These are phyloP conservation scores for Pantherophis alleghaniensis DNA, from an alignment of 2,797 vertebrate species.

Conservation along the genomic window DNA sequence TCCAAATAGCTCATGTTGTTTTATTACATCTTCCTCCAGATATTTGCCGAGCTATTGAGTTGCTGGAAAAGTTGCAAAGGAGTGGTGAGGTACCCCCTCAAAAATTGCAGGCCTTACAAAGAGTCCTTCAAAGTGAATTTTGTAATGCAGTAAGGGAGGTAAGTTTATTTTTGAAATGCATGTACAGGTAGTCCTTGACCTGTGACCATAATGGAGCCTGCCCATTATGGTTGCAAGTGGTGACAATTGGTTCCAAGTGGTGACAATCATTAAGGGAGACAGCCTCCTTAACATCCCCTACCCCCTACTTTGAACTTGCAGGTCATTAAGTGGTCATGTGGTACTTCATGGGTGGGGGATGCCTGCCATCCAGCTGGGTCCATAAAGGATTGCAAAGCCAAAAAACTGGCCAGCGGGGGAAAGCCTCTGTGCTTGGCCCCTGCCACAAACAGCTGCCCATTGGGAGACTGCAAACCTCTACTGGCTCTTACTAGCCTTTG, in stretches of 20 bases:
- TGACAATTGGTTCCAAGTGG: background rate
- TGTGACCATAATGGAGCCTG: background rate
- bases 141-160: conserved; percentile 98
- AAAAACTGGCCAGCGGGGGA: background rate
- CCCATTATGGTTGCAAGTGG: background rate
- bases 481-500: background rate
- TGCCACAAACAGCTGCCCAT: background rate
- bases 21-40: conserved; percentile 73
- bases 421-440: background rate
- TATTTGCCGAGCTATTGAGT: conserved; percentile 95
- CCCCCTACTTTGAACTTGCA: background rate
- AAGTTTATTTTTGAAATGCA: conserved; percentile 48
- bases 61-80: conserved; percentile 94
- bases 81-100: conserved; percentile 97
- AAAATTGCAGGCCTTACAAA: conserved; percentile 95
- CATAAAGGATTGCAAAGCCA: background rate
- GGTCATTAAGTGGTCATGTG: too few relatives aligned
- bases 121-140: conserved; percentile 98
- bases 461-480: background rate
- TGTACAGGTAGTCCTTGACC: background rate
- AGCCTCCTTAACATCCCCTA: background rate
- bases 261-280: background rate
- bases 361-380: background rate
- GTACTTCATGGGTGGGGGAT: background rate
- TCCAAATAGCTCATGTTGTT: background rate